phyloP scores from a whole-genome alignment of 2,888 invertebrate genomes.

The Caenorhabditis sp. region DNA sequence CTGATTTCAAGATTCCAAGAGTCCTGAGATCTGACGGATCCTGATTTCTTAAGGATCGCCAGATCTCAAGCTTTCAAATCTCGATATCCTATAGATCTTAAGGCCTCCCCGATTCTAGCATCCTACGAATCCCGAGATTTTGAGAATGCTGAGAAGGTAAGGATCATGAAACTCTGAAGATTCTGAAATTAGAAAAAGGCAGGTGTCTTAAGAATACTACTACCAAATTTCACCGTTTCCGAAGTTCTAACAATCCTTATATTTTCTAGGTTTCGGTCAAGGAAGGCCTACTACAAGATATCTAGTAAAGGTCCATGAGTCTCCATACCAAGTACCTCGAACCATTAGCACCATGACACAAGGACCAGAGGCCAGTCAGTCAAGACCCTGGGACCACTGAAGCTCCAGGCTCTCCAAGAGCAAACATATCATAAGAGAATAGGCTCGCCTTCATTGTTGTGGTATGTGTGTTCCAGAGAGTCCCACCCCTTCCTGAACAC shows the following conservation, averaged over 20 bases:
- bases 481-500: neutral
- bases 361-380: neutral
- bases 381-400: neutral
- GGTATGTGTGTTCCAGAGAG: conserved; percentile 4
- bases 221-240: no score
- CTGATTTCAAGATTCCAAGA: no score
- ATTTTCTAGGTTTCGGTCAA: no score
- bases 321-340: no score
- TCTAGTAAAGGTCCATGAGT: no score
- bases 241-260: no score
- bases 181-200: no score
- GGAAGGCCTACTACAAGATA: no score
- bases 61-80: neutral
- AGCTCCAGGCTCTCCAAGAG: neutral
- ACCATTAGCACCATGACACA: no score
- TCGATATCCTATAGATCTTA: neutral
- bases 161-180: no score
- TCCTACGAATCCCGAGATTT: neutral
- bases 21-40: neutral
- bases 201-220: no score
- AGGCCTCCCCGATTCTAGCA: no score
- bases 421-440: conserved; percentile 2
- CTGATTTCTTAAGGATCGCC: neutral
- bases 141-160: neutral
- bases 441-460: neutral